Evolutionary conservation across 2,888 invertebrate species (phyloP).

Genomic region (Pseudococcus longispinus): DNA sequence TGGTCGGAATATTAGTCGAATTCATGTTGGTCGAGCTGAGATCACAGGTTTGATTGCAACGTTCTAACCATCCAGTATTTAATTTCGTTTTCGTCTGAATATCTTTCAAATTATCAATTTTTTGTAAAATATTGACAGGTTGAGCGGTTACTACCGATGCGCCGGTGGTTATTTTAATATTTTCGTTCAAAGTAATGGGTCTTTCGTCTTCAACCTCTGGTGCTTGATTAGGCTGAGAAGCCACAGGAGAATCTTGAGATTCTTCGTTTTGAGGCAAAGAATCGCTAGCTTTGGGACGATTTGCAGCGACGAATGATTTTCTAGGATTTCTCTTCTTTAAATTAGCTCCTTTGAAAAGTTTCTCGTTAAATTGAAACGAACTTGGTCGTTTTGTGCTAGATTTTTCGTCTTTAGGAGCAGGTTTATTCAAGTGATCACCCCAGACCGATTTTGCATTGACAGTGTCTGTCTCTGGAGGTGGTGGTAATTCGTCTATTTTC

Average conservation of each 20-base stretch:
- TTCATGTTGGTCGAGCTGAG: slow-evolving; percentile 43
- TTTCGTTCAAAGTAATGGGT: background rate
- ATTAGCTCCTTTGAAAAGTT: slow-evolving; percentile 73
- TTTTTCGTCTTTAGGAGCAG: slow-evolving; percentile 59
- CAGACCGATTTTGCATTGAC: slow-evolving; percentile 62
- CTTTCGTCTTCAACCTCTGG: background rate
- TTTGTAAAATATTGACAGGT: slow-evolving; percentile 62
- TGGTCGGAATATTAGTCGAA: background rate
- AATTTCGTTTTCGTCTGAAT: slow-evolving; percentile 60
- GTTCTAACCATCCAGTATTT: slow-evolving; percentile 70
- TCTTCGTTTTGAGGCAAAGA: background rate
- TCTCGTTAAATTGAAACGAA: slow-evolving; percentile 70
- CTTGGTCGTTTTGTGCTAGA: slow-evolving; percentile 58
- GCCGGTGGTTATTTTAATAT: background rate
- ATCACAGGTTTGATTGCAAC: slow-evolving; percentile 63
- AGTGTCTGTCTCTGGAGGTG: background rate
- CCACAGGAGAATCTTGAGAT: background rate
- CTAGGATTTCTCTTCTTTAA: slow-evolving; percentile 80
- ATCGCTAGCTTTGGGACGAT: background rate
- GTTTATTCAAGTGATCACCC: slow-evolving; percentile 65
- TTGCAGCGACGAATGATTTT: slow-evolving; percentile 63
- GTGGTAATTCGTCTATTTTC: background rate
- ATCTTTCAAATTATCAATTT: slow-evolving; percentile 60
- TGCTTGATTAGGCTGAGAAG: background rate
- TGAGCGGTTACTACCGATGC: slow-evolving; percentile 58